These are phyloP conservation scores for Melanostoma scalare DNA, from an alignment of 2,888 invertebrate genomes.

Conservation along the genomic window DNA sequence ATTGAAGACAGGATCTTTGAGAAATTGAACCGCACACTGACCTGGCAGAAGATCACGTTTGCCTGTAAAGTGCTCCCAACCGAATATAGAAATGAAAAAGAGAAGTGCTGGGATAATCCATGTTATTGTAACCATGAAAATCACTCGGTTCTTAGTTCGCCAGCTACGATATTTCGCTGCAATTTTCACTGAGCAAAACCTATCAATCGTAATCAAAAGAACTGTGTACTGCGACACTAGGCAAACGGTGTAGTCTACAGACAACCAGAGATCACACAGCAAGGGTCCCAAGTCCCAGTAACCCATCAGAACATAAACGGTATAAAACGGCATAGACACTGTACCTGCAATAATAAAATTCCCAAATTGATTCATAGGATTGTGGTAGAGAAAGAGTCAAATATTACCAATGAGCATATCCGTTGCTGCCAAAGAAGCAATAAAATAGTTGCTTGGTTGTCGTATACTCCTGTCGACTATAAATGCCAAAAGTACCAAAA, in stretches of 20 bases:
- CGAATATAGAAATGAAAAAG: slow-evolving; percentile 99
- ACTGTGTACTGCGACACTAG: slow-evolving; percentile 99
- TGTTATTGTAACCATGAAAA: slow-evolving; percentile 97
- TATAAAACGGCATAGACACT: slow-evolving; percentile 99
- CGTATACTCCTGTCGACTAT: slow-evolving; percentile 95
- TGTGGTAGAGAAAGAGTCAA: not conserved
- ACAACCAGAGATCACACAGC: slow-evolving; percentile 98
- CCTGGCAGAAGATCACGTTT: slow-evolving; percentile 93
- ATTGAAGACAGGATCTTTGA: slow-evolving; percentile 98
- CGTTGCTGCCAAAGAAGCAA: slow-evolving; percentile 98
- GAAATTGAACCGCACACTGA: slow-evolving; percentile 97
- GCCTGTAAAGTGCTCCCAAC: slow-evolving; percentile 99
- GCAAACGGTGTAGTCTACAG: slow-evolving; percentile 99
- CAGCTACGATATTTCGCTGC: slow-evolving; percentile 98
- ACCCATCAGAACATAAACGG: slow-evolving; percentile 97
- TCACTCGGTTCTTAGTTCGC: slow-evolving; percentile 96
- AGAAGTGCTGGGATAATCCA: slow-evolving; percentile 98
- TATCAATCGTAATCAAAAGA: slow-evolving; percentile 97
- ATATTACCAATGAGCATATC: slow-evolving; percentile 94
- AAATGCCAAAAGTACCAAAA: slow-evolving; percentile 96
- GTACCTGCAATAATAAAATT: slow-evolving; percentile 87
- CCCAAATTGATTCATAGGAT: not conserved
- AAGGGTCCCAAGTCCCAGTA: slow-evolving; percentile 98
- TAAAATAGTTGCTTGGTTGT: slow-evolving; percentile 99
- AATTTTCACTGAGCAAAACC: slow-evolving; percentile 99